Evolutionary conservation across 1,140 invertebrate genomes (phyloP).

Genomic region (Drosophila fuyamai): DNA sequence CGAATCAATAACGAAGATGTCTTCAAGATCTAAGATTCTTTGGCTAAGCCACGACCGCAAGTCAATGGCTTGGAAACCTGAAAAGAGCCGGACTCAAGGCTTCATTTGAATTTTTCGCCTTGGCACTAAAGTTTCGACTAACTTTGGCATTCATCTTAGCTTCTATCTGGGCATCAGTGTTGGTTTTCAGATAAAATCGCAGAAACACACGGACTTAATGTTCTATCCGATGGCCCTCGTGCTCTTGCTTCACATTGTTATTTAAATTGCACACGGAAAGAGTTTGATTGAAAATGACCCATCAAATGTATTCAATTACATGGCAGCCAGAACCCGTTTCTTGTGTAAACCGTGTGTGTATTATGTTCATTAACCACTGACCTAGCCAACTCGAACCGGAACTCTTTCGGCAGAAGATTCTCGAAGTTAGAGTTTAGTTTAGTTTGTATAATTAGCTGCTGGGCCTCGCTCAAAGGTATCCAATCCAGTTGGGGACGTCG

Average conservation of each 20-base stretch:
- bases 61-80: constrained; percentile 69
- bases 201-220: constrained; percentile 27
- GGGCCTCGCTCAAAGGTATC: constrained; percentile 5
- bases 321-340: constrained; percentile 23
- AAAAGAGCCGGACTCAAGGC: constrained; percentile 66
- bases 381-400: constrained; percentile 52
- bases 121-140: constrained; percentile 77
- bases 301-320: constrained; percentile 51
- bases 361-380: constrained; percentile 45
- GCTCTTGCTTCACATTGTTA: constrained; percentile 65
- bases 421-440: constrained; percentile 23
- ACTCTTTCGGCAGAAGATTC: constrained; percentile 40
- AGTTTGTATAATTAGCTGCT: constrained; percentile 29
- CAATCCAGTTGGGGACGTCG: constrained; percentile 19
- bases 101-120: constrained; percentile 76
- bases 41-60: constrained; percentile 59
- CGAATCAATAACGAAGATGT: neutral
- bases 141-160: constrained; percentile 81
- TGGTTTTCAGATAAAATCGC: constrained; percentile 18
- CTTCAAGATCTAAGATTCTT: constrained; percentile 53
- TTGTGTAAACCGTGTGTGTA: constrained; percentile 18
- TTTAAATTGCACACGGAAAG: constrained; percentile 79
- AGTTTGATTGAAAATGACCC: constrained; percentile 27
- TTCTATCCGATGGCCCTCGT: constrained; percentile 47
- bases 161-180: constrained; percentile 32